Conservation (phyloP, 37 sponge, comb jelly and placozoan species). For the Axinella damicornis region DNA sequence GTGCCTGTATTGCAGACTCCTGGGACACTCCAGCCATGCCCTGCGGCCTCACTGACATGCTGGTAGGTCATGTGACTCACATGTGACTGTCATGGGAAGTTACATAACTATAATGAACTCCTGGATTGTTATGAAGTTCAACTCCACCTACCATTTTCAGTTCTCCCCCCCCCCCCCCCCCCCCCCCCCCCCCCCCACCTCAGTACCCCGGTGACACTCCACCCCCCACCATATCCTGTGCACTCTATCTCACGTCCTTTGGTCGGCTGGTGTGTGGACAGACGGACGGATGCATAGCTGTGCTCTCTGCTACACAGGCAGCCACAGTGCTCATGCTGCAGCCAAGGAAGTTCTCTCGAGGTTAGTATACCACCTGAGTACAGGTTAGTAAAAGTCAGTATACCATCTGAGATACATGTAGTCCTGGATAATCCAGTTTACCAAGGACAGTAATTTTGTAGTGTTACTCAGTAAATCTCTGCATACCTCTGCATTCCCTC, state of each 20-base stretch:
- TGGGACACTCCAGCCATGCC: constrained; percentile 66
- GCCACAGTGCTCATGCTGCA: constrained; percentile 76
- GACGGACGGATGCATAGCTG: constrained; percentile 74
- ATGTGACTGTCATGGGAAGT: too few species aligned
- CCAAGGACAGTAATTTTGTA: too few species aligned
- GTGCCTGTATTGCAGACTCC: constrained; percentile 39
- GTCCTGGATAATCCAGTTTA: too few species aligned
- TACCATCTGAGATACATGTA: too few species aligned
- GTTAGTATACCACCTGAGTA: too few species aligned
- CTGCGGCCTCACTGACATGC: constrained; percentile 61
- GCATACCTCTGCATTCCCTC: background rate
- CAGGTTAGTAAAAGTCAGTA: too few species aligned
- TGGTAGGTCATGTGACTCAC: constrained; percentile 37
- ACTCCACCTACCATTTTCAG: background rate
- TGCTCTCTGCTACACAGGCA: constrained; percentile 78
- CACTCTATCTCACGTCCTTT: constrained; percentile 69
- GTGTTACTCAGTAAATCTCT: background rate
- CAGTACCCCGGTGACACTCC: constrained; percentile 24
- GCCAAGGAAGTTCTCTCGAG: constrained; percentile 56
- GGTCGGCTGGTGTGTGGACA: constrained; percentile 90
- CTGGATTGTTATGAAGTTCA: too few species aligned
- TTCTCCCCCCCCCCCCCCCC: constrained; percentile 6
- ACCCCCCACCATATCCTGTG: constrained; percentile 76
- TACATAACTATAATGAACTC: too few species aligned
- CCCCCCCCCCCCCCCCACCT: background rate